Evolutionary conservation across 1,140 invertebrate genomes (phyloP).

Genomic region (Semibalanus balanoides): DNA sequence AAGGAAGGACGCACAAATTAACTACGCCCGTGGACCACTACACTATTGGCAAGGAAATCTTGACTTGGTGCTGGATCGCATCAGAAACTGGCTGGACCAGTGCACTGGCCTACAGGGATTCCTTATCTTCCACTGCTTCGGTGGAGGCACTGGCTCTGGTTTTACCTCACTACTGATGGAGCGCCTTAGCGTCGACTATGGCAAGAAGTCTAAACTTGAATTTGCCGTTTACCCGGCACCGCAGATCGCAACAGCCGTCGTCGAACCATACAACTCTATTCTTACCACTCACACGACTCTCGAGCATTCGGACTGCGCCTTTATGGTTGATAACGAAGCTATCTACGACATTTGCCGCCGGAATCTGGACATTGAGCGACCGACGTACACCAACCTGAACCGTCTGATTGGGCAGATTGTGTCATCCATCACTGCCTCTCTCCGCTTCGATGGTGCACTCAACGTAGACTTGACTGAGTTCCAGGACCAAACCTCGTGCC

Average conservation of each 20-base stretch:
- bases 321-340: slow-evolving; percentile 76
- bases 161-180: slow-evolving; percentile 19
- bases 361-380: slow-evolving; percentile 72
- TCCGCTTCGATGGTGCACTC: slow-evolving; percentile 72
- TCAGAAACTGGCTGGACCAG: slow-evolving; percentile 10
- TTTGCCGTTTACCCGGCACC: slow-evolving; percentile 77
- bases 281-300: slow-evolving; percentile 62
- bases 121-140: slow-evolving; percentile 71
- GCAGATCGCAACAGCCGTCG: slow-evolving; percentile 43
- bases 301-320: slow-evolving; percentile 63
- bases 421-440: slow-evolving; percentile 68
- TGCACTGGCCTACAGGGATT: slow-evolving; percentile 57
- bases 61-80: slow-evolving; percentile 23
- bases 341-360: slow-evolving; percentile 82
- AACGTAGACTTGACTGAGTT: slow-evolving; percentile 83
- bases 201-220: slow-evolving; percentile 55
- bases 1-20: slow-evolving; percentile 61
- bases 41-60: slow-evolving; percentile 37
- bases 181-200: slow-evolving; percentile 26
- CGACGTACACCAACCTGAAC: slow-evolving; percentile 63
- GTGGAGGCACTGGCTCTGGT: slow-evolving; percentile 46
- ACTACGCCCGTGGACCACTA: slow-evolving; percentile 39
- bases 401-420: slow-evolving; percentile 69
- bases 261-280: slow-evolving; percentile 47
- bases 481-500: slow-evolving; percentile 70